Evolutionary conservation across 2,113 vertebrate genomes (phyloP).

Genomic region (Nesoenas mayeri): DNA sequence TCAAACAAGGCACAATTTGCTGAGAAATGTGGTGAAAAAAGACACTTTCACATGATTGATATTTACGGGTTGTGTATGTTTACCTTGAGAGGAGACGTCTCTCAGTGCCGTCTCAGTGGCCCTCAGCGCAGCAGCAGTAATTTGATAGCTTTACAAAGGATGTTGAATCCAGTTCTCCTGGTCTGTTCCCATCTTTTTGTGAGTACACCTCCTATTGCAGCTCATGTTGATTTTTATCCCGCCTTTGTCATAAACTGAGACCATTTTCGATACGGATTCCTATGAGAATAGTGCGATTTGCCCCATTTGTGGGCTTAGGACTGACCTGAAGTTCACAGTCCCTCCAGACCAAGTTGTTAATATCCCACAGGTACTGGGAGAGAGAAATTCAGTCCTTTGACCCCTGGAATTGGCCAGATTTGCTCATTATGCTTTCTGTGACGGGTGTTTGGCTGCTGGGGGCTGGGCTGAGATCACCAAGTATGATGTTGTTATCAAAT

Average conservation of each 20-base stretch:
- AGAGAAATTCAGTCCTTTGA: background rate
- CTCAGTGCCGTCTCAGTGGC: background rate
- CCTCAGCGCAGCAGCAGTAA: background rate
- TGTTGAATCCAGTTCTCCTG: background rate
- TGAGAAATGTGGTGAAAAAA: background rate
- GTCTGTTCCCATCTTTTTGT: background rate
- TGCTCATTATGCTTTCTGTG: background rate
- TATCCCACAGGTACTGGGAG: background rate
- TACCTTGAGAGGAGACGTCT: background rate
- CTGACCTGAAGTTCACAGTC: background rate
- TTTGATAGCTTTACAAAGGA: background rate
- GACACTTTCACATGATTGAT: background rate
- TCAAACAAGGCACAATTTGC: background rate
- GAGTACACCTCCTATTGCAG: background rate
- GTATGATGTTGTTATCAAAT: background rate
- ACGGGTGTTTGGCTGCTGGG: background rate
- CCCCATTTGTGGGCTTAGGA: background rate
- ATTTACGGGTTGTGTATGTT: background rate
- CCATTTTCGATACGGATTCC: background rate
- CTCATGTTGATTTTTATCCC: background rate
- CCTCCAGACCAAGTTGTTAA: background rate
- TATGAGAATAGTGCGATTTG: background rate
- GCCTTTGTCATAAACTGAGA: background rate
- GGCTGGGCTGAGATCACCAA: background rate
- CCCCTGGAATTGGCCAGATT: background rate